Base-by-base conservation (phyloP, 2,113 vertebrate species). In the Megaleporinus macrocephalus region DNA sequence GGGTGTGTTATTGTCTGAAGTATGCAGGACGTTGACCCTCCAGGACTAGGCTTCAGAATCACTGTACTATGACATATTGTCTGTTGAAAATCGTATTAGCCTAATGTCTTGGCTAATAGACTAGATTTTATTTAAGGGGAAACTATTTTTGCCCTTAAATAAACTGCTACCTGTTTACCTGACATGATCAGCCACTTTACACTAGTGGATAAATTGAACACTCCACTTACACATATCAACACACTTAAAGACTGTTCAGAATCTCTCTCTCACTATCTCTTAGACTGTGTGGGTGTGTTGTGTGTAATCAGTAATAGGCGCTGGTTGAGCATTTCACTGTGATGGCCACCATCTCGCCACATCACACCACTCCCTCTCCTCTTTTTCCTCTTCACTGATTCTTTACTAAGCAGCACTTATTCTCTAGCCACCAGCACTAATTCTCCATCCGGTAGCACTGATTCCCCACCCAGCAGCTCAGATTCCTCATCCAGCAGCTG, bases 221-320 rank as follows among this genome's bases (percentile, higher is more conserved):
- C 65, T 22, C 27, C n/a, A 65, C 62, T 15, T 7, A 68, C 65
- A 30, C 20, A 68, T 36, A 36, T n/a, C n/a, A 22, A 68, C 18
- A 36, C 18, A 33, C 65, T 24, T 18, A 68, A 5, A 68, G 27
- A 30, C 18, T 6, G 62, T 18, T 18, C 20, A 68, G 30, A 33
- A 2, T 49, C 26, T 49, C 30, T 27, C 49, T 70, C 29, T 27
- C 4, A 0, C 55, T 33, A n/a, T 79, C 66, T 61, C 9, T 14
- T 5, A 14, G 24, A 11, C 11, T 65, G 79, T 73, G 79, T 66
- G 61, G 72, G 24, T 49, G 72, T 33, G 22, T 18, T 5, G 29
- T 65, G 71, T 81, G 30, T 76, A 73, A 80, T 73, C 24, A 29
- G 78, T 73, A 81, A 63, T 57, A 82, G 36, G 63, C 65, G 49